A percentile compares a stretch with the other conserved stretches of the same genome.
Conservation (phyloP, 2,888 invertebrate species). For the Cantharis rufa region DNA sequence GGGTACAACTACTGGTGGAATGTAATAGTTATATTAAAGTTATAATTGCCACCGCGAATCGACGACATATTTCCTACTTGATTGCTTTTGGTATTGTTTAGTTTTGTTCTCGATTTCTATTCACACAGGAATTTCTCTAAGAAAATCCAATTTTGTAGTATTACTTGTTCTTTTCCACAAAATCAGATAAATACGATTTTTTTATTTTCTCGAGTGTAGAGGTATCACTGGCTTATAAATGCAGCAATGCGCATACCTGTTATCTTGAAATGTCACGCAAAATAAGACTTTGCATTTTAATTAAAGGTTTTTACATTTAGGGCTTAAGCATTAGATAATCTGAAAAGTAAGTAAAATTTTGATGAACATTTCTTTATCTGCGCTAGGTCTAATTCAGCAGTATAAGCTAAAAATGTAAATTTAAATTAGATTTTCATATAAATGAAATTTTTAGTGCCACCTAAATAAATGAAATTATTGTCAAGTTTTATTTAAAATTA, state of each 20-base stretch:
- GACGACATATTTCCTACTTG: conserved; percentile 22
- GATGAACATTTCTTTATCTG: conserved; percentile 5
- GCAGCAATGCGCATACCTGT: not conserved
- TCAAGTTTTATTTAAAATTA: not conserved
- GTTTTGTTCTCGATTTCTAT: conserved; percentile 14
- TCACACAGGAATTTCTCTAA: conserved; percentile 6
- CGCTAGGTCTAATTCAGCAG: not conserved
- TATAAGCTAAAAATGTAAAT: conserved; percentile 2
- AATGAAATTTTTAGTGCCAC: not conserved
- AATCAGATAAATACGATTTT: not conserved
- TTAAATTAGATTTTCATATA: conserved; percentile 1
- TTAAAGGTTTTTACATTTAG: not conserved
- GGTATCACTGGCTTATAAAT: not conserved
- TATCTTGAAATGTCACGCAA: conserved; percentile 4
- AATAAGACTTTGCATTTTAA: conserved; percentile 9
- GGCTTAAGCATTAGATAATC: not conserved
- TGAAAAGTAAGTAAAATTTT: conserved; percentile 3
- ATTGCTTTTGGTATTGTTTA: conserved; percentile 24
- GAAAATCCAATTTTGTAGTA: conserved; percentile 8
- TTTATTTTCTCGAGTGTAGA: not conserved
- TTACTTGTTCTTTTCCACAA: not conserved
- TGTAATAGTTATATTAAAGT: conserved; percentile 29
- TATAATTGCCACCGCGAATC: conserved; percentile 27
- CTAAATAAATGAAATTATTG: not conserved
- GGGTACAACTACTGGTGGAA: conserved; percentile 22